phyloP scores from a whole-genome alignment of 2,113 vertebrate genomes.

The Thomomys bottae region DNA sequence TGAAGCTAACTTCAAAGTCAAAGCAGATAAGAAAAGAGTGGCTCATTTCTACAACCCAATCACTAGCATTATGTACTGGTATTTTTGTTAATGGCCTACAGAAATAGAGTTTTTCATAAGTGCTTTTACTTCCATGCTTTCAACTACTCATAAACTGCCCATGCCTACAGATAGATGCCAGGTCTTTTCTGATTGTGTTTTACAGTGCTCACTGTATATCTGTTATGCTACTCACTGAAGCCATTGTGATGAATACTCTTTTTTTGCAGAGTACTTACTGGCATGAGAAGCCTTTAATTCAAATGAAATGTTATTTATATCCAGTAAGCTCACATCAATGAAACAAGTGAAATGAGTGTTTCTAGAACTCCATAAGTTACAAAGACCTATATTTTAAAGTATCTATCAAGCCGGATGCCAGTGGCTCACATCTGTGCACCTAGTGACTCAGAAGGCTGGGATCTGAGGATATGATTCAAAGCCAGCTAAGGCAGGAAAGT shows the following conservation, averaged over 20 bases:
- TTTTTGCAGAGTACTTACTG: background rate
- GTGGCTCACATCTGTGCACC: too few species aligned
- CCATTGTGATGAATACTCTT: background rate
- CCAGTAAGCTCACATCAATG: background rate
- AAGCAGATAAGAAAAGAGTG: background rate
- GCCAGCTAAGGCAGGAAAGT: background rate
- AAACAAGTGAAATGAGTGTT: background rate
- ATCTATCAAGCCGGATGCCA: background rate
- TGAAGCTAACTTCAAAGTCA: background rate
- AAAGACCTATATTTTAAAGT: background rate
- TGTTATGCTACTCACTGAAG: background rate
- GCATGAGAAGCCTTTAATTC: background rate
- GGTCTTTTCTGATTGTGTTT: background rate
- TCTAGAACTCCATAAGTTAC: background rate
- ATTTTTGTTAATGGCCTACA: background rate
- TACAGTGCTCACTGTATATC: background rate
- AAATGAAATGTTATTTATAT: background rate
- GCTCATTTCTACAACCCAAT: background rate
- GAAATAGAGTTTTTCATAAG: background rate
- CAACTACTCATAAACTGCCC: background rate
- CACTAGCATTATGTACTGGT: background rate
- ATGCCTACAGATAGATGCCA: background rate
- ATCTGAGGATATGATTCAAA: too few species aligned
- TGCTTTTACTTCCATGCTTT: background rate
- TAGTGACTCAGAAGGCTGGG: too few species aligned